Conservation (phyloP, 2,888 invertebrate genomes). For the Troglohyphantes excavatus region DNA sequence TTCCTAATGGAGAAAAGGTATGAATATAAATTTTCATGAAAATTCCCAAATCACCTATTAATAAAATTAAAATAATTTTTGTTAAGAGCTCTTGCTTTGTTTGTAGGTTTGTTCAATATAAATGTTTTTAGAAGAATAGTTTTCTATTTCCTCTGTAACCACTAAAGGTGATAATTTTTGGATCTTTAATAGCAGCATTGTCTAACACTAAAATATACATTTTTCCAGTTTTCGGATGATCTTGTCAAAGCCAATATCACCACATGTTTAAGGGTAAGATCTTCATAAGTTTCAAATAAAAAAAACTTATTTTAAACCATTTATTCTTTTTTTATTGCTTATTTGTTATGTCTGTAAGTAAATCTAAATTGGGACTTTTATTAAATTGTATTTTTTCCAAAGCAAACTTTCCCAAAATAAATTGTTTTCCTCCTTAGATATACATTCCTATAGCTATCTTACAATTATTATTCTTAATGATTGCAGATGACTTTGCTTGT, state of each 20-base stretch:
- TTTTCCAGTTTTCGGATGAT: constrained; percentile 86
- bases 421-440: not conserved
- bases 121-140: too few species aligned
- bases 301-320: not conserved
- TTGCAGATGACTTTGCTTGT: constrained; percentile 88
- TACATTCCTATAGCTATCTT: not conserved
- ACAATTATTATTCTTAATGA: not conserved
- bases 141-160: too few species aligned
- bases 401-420: too few species aligned
- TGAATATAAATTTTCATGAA: constrained; percentile 31
- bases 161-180: too few species aligned
- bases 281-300: not conserved
- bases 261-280: constrained; percentile 86
- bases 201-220: constrained; percentile 22
- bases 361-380: not conserved
- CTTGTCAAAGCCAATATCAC: constrained; percentile 93
- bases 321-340: not conserved
- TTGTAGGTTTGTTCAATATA: too few species aligned
- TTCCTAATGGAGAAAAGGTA: constrained; percentile 86
- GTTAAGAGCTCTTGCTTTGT: too few species aligned
- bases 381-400: not conserved
- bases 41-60: not conserved
- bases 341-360: not conserved
- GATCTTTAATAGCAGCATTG: too few species aligned
- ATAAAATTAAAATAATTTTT: too few species aligned